Evolutionary conservation across 2,888 invertebrate genomes (phyloP), one percentile per base, ranked within the genome.

Genomic region (Zygogramma bicolorata): DNA sequence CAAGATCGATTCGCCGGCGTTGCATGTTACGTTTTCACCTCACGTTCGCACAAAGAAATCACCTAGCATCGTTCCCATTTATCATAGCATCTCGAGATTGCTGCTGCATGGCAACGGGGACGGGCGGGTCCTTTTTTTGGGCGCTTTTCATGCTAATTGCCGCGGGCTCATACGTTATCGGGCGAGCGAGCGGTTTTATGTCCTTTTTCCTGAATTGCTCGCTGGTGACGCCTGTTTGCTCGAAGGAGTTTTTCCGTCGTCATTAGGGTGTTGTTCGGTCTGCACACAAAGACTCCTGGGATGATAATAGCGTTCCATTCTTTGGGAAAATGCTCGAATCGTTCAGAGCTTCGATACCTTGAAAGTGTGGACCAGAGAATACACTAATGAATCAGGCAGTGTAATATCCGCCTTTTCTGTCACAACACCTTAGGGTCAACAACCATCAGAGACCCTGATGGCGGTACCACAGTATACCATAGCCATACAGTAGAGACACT

Each of bases 31-130:
- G 80, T 82, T 82, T 84, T 82, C 84, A 81, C 80, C 84, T 84
- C 85, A 84, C 85, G 85, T 84, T 76, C 82, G 80, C 81, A 84
- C 82, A 83, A 84, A 85, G 83, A 84, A 85, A 85, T 85, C 84
- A 83, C 84, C 81, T 82, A 81, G 82, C 83, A 84, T 83, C 79
- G 79, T 79, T 79, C 80, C 81, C 84, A 84, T 85, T 84, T 83
- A 83, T 83, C 84, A 82, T 81, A 77, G 79, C 79, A 82, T 80
- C 80, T 80, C 77, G 68, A 76, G 76, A 75, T 75, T 78, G 70
- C 67, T 46, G 59, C 61, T 77, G 75, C 76, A 74, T 74, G 74
- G 76, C 73, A 75, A 77, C 60, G 68, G 42, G 20, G 67, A 71
- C 66, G 65, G 60, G 46, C 67, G 73, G 31, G 13, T 42, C 60